phyloP scores from a whole-genome alignment of 2,797 vertebrate genomes.

The Lagorchestes hirsutus region DNA sequence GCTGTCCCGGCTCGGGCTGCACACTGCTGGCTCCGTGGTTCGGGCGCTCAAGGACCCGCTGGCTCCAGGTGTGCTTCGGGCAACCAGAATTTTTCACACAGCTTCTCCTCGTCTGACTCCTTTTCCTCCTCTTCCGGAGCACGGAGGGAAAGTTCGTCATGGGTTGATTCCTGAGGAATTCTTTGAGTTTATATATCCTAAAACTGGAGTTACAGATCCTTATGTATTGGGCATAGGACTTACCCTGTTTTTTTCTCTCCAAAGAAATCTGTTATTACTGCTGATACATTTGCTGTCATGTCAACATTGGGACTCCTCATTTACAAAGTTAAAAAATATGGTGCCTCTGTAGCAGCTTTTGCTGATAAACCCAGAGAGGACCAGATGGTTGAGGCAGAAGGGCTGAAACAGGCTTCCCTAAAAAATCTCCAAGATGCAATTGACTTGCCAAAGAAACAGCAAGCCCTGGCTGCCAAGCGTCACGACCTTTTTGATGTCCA shows the following conservation, averaged over 20 bases:
- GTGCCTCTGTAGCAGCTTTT: slow-evolving; percentile 89
- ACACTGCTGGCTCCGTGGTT: too few species aligned
- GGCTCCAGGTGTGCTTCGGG: too few species aligned
- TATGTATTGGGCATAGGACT: slow-evolving; percentile 96
- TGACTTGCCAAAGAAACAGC: slow-evolving; percentile 93
- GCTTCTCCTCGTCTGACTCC: too few species aligned
- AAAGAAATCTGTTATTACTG: slow-evolving; percentile 97
- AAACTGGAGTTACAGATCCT: slow-evolving; percentile 87
- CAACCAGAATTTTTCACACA: too few species aligned
- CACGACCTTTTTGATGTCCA: slow-evolving; percentile 93
- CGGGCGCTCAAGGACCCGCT: too few species aligned
- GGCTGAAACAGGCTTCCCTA: slow-evolving; percentile 87
- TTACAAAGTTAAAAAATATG: slow-evolving; percentile 92
- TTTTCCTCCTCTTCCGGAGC: too few species aligned
- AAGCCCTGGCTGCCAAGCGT: slow-evolving; percentile 92
- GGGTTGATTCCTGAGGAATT: too few species aligned
- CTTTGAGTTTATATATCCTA: too few species aligned
- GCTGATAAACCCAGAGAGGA: slow-evolving; percentile 95
- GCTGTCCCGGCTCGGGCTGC: too few species aligned
- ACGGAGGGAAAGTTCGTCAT: too few species aligned
- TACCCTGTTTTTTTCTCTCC: slow-evolving; percentile 91
- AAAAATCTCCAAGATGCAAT: slow-evolving; percentile 84
- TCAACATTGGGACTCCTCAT: slow-evolving; percentile 86
- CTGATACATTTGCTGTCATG: slow-evolving; percentile 89
- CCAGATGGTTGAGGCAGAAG: slow-evolving; percentile 87